phyloP scores from a whole-genome alignment of 2,113 vertebrate genomes.

The Panthera uncia region DNA sequence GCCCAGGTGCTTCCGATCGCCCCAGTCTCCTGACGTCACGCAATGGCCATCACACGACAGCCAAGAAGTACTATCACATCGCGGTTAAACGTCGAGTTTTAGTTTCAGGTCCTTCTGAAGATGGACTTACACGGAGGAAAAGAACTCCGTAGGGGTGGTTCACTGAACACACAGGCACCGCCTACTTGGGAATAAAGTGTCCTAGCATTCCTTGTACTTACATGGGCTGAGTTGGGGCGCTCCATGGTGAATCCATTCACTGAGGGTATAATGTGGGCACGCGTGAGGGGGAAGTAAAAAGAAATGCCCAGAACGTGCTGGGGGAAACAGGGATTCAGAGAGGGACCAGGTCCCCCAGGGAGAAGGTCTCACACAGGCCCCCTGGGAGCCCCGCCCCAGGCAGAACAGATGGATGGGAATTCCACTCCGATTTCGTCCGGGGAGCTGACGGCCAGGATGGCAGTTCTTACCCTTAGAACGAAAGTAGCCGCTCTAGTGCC shows the following conservation, averaged over 20 bases:
- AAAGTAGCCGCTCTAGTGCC: background rate
- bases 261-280: background rate
- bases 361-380: background rate
- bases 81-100: accelerated
- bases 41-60: accelerated
- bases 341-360: accelerated
- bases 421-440: accelerated
- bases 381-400: background rate
- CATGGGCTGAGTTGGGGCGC: no score
- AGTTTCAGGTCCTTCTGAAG: background rate
- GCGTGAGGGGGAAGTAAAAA: background rate
- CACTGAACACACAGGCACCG: background rate
- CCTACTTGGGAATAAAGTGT: background rate
- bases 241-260: background rate
- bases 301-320: no score
- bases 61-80: background rate
- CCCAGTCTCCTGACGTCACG: accelerated
- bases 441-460: background rate
- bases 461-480: background rate
- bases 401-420: background rate
- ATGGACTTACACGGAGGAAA: background rate
- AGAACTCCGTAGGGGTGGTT: background rate
- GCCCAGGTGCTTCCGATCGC: background rate
- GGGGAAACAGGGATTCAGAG: background rate
- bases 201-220: background rate